Conservation (phyloP, 2,113 vertebrate genomes). For the Centropus bengalensis region DNA sequence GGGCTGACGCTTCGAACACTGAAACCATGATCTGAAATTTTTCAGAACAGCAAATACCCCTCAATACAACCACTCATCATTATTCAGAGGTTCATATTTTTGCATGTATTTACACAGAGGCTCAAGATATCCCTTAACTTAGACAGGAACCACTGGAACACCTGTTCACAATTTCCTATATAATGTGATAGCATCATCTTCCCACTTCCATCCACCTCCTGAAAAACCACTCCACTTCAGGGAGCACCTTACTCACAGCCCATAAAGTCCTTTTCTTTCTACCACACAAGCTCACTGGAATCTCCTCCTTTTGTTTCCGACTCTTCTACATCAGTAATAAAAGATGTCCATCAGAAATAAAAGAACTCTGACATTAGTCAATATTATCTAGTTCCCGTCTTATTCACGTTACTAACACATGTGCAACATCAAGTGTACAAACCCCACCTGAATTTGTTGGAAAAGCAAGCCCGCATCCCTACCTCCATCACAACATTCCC, state of each 20-base stretch:
- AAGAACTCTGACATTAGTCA: not conserved
- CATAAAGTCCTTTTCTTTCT: not conserved
- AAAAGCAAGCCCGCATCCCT: not conserved
- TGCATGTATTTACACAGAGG: not conserved
- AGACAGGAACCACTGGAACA: not conserved
- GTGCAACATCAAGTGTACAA: not conserved
- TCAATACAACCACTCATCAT: not conserved
- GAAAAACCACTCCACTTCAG: fast-evolving
- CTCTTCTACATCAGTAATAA: not conserved
- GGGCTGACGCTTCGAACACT: not conserved
- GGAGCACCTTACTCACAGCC: not conserved
- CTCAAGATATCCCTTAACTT: not conserved
- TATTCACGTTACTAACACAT: not conserved
- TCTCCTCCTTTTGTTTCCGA: not conserved
- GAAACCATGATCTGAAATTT: not conserved
- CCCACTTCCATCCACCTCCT: not conserved
- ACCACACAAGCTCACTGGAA: not conserved
- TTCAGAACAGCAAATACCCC: not conserved
- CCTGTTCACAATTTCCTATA: not conserved
- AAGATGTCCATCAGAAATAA: not conserved
- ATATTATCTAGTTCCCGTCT: not conserved
- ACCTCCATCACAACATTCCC: not conserved
- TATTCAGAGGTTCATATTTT: not conserved
- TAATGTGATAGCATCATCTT: not conserved
- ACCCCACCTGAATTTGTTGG: not conserved